Evolutionary conservation across 2,797 vertebrate species (phyloP).

Genomic region (Hydrophis major): DNA sequence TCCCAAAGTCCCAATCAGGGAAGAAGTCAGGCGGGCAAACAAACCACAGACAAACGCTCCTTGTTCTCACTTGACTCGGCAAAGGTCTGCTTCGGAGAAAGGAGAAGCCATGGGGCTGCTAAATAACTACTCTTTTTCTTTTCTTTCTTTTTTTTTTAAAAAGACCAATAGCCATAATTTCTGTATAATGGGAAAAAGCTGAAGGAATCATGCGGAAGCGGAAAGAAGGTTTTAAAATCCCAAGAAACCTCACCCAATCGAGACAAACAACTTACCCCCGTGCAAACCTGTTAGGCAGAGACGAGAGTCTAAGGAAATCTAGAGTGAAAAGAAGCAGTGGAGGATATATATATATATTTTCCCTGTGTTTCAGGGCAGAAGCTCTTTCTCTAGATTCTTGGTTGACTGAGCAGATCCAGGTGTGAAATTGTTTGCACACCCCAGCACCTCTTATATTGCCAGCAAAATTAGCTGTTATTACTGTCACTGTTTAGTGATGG

Average conservation of each 20-base stretch:
- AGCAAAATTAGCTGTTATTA: constrained; percentile 99
- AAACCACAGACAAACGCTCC: background rate
- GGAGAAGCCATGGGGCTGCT: constrained; percentile 15
- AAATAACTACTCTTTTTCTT: background rate
- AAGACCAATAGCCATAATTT: background rate
- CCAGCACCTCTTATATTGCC: constrained; percentile 99
- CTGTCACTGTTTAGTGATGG: constrained; percentile 99
- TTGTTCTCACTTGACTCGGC: background rate
- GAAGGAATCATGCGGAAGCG: background rate
- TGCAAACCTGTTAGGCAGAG: constrained; percentile 68
- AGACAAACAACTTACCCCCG: constrained; percentile 70
- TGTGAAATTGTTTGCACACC: constrained; percentile 99
- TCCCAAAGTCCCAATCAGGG: background rate
- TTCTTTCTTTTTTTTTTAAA: background rate
- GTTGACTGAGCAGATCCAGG: constrained; percentile 99
- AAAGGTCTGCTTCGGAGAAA: constrained; percentile 31
- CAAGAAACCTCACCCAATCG: background rate
- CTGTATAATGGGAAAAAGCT: background rate
- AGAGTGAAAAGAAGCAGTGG: constrained; percentile 68
- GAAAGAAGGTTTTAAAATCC: background rate
- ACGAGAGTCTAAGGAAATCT: constrained; percentile 71
- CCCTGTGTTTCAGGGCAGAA: constrained; percentile 77
- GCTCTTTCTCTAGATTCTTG: constrained; percentile 81
- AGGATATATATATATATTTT: constrained; percentile 63
- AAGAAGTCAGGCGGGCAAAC: background rate